Conservation (phyloP, 37 sponge, comb jelly and placozoan genomes). For the Haliclona indistincta region DNA sequence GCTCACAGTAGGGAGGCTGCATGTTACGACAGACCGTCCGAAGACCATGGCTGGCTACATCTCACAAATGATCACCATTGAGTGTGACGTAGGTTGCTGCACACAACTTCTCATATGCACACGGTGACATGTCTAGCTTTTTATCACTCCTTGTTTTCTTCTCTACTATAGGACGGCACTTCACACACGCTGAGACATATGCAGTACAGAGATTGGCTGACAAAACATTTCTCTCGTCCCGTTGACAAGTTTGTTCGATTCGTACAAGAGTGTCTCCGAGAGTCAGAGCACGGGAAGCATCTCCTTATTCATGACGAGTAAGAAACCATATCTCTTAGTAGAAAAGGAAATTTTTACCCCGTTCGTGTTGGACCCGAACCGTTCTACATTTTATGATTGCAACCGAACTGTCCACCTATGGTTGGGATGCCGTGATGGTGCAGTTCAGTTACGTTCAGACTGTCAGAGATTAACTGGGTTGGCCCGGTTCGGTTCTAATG, state of each 20-base stretch:
- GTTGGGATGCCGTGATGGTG: no score
- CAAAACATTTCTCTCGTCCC: background rate
- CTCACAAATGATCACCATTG: background rate
- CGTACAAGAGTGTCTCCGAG: background rate
- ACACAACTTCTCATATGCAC: no score
- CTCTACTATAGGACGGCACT: background rate
- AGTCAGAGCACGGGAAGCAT: background rate
- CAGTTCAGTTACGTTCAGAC: no score
- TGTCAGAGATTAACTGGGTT: no score
- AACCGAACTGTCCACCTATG: no score
- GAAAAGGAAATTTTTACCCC: no score
- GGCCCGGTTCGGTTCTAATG: no score
- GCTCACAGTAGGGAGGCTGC: background rate
- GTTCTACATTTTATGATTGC: no score
- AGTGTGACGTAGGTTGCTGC: no score
- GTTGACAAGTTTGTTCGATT: constrained; percentile 3
- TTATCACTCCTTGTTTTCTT: background rate
- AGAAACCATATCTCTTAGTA: no score
- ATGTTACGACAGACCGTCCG: background rate
- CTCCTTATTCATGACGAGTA: constrained; percentile 8
- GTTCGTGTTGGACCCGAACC: no score
- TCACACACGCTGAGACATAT: background rate
- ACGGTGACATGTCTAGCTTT: no score
- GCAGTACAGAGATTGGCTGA: background rate
- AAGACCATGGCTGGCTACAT: background rate